phyloP scores from a whole-genome alignment of 2,113 vertebrate species.

The Pteropus alecto region DNA sequence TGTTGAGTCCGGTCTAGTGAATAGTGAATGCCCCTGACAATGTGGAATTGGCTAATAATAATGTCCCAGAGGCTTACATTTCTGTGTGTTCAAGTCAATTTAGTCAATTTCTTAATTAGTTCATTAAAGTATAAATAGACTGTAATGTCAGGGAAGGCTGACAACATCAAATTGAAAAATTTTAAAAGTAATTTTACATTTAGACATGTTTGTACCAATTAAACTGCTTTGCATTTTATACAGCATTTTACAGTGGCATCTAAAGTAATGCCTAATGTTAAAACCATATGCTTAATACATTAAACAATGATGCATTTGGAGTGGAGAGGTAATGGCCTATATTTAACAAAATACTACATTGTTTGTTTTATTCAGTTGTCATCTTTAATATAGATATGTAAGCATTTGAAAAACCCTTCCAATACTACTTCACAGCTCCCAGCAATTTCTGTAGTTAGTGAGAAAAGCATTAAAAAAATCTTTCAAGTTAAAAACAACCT shows the following conservation, averaged over 20 bases:
- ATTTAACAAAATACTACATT: slow-evolving; percentile 73
- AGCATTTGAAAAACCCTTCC: slow-evolving; percentile 52
- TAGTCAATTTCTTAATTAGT: slow-evolving; percentile 45
- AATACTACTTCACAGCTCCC: background rate
- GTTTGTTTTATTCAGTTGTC: slow-evolving; percentile 60
- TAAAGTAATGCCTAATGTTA: slow-evolving; percentile 17
- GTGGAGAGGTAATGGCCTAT: slow-evolving; percentile 58
- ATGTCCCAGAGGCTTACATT: background rate
- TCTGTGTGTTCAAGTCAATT: background rate
- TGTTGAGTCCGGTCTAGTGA: background rate
- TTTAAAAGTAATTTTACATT: slow-evolving; percentile 42
- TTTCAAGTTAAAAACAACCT: slow-evolving; percentile 68
- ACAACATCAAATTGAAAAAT: background rate
- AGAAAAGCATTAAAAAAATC: slow-evolving; percentile 7
- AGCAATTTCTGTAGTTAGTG: slow-evolving; percentile 59
- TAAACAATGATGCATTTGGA: slow-evolving; percentile 59
- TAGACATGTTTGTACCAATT: slow-evolving; percentile 6
- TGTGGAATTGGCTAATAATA: background rate
- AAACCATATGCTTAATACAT: slow-evolving; percentile 53
- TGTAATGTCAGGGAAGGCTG: background rate
- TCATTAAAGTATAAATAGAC: slow-evolving; percentile 8
- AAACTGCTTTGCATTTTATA: slow-evolving; percentile 9
- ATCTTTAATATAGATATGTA: slow-evolving; percentile 73
- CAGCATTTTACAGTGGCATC: background rate
- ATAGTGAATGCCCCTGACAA: background rate